Evolutionary conservation across 1,140 invertebrate genomes (phyloP), one percentile per base, ranked within the genome.

Genomic region (Nylanderia fulva): DNA sequence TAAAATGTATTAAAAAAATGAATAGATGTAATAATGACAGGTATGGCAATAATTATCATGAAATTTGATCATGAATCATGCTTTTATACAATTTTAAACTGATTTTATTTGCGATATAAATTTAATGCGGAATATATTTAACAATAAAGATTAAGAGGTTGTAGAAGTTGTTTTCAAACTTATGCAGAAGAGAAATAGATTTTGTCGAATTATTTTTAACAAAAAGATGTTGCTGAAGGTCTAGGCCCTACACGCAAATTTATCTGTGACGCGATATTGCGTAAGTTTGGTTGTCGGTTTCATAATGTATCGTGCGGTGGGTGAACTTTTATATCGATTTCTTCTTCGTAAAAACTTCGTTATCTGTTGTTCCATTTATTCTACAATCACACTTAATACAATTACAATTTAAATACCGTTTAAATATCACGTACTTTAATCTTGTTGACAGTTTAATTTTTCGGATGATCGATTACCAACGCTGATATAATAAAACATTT

Each of bases 261-360:
- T 24, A 75, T 52, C 56, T 39, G 39, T 88, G 63, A 72, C 77
- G 58, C 29, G 39, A 66, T 4, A 27, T 89, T 89, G 77, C 87
- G 84, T 66, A 89, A 89, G 71, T 9, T 58, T 15, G 45, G 45
- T 82, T 18, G 71, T 64, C 63, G 60, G 21, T 88, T 86, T 86
- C 56, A 60, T 64, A 85, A 88, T 63, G 63, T 45, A 54, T 76
- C 61, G 77, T 68, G 21, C 83, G 45, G 29, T 72, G 64, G 45
- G 29, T 72, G 64, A 85, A 54, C 39, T 74, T 42, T 68, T 11
- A 0, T 75, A 76, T 13, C 42, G 71, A 33, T 83, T n/a, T 83
- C 69, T 74, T 9, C 48, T 39, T 74, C 42, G 18, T 63, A 9
- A 29, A 76, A 75, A 75, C 39, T 33, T 45, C 11, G 36, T 84